Conservation (phyloP, 2,113 vertebrate genomes). For the Barbus barbus region DNA sequence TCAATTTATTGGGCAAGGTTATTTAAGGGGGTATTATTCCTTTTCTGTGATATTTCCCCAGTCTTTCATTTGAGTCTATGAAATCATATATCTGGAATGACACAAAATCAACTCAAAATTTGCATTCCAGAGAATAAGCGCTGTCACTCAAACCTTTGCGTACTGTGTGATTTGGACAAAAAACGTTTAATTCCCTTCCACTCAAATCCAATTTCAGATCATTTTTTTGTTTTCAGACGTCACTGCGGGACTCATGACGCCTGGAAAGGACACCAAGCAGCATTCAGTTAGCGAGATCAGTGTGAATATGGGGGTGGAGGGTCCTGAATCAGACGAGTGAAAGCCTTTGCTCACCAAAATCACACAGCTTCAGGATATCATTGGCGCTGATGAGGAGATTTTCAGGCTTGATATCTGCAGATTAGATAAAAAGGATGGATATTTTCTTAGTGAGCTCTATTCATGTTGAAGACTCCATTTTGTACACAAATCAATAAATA, state of each 20-base stretch:
- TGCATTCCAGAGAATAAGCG: neutral
- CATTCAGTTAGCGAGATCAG: conserved; percentile 63
- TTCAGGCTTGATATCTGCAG: conserved; percentile 95
- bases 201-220: neutral
- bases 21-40: too few species aligned
- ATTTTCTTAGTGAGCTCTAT: neutral
- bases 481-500: too few species aligned
- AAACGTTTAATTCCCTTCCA: neutral
- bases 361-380: conserved; percentile 95
- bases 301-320: conserved; percentile 37
- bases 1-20: too few species aligned
- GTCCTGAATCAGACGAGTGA: conserved; percentile 29
- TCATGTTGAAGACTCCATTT: neutral
- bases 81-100: neutral
- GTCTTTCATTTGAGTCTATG: neutral
- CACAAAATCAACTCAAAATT: neutral
- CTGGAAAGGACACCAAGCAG: conserved; percentile 33
- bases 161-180: neutral
- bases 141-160: neutral
- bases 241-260: conserved; percentile 18
- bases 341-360: conserved; percentile 87
- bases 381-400: conserved; percentile 97
- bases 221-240: conserved; percentile 8
- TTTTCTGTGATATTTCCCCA: neutral
- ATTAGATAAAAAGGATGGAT: conserved; percentile 10